Conservation (phyloP, 1,140 invertebrate species). For the Zaprionus lachaisei region DNA sequence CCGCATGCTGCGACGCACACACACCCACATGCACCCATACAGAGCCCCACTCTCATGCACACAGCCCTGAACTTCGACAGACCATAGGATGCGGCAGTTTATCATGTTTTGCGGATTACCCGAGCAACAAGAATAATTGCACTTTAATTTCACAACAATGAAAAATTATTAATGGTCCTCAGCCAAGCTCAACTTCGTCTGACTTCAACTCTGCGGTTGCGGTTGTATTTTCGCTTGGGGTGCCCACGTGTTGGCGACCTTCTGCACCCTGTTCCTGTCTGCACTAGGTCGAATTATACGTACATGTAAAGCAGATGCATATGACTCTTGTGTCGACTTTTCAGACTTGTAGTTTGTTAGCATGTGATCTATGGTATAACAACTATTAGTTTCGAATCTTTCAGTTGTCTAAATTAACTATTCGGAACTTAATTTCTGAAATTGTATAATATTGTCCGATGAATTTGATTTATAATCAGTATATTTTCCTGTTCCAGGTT, state of each 20-base stretch:
- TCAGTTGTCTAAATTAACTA: too few relatives aligned
- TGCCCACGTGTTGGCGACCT: neutral
- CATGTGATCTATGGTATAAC: neutral
- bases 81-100: slow-evolving; percentile 50
- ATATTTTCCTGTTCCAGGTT: slow-evolving; percentile 85
- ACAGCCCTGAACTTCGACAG: neutral
- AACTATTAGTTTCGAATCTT: neutral
- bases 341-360: neutral
- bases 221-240: slow-evolving; percentile 11
- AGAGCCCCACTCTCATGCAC: neutral
- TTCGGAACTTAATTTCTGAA: neutral
- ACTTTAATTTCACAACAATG: slow-evolving; percentile 73
- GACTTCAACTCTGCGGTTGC: slow-evolving; percentile 27
- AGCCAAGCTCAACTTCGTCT: slow-evolving; percentile 37
- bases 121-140: slow-evolving; percentile 71
- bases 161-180: slow-evolving; percentile 70
- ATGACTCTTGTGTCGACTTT: neutral
- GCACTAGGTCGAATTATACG: neutral
- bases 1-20: slow-evolving; percentile 9
- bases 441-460: neutral
- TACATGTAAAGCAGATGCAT: neutral
- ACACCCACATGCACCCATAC: neutral
- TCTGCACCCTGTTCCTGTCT: neutral
- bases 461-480: neutral
- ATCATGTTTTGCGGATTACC: slow-evolving; percentile 73